These are phyloP conservation scores for Uria aalge DNA, from an alignment of 2,113 vertebrate species.

Conservation along the genomic window DNA sequence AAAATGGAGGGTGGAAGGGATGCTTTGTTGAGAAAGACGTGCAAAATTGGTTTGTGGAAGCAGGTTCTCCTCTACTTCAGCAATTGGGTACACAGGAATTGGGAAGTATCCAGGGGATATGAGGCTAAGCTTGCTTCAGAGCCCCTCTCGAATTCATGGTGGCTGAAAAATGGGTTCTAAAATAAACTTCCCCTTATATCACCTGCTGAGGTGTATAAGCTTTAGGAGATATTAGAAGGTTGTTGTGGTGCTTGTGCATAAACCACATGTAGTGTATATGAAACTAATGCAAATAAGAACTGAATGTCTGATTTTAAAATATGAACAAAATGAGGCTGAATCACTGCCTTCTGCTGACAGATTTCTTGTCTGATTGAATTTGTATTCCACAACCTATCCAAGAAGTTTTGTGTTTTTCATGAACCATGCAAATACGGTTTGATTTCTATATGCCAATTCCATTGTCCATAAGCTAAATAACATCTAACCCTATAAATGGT, in stretches of 20 bases:
- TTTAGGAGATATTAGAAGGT: background rate
- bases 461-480: background rate
- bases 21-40: background rate
- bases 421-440: background rate
- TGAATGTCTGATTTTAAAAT: background rate
- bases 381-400: background rate
- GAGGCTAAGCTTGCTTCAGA: background rate
- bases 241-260: background rate
- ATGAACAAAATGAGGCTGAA: background rate
- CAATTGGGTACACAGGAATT: background rate
- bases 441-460: background rate
- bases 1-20: background rate
- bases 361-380: background rate
- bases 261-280: background rate
- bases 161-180: background rate
- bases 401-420: background rate
- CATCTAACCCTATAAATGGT: background rate
- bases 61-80: background rate
- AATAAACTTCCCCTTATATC: background rate
- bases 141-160: background rate
- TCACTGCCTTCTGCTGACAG: background rate
- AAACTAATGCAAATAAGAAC: background rate
- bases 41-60: background rate
- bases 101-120: background rate
- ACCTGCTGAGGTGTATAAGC: background rate